Base-by-base conservation (phyloP, 2,113 vertebrate genomes). In the Brevimyrus niger region DNA sequence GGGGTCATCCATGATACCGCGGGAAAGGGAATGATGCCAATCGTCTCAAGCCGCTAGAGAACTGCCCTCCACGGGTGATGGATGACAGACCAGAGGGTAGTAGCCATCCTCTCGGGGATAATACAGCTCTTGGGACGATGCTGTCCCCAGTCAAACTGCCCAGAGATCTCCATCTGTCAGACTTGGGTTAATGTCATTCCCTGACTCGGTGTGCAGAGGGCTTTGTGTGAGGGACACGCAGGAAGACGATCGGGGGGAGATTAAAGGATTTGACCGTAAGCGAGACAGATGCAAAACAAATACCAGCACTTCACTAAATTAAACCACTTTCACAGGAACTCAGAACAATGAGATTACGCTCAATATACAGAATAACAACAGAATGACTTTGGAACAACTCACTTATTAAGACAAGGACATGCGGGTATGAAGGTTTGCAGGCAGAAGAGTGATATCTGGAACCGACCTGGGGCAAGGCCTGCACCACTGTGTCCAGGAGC, bases 401-500 rank as follows among this genome's bases (percentile, higher is more conserved):
- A 19, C 73, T 42, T 80, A 80, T 42, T 35, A 27, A 61, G 21
- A 61, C 55, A 61, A 61, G 61, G 61, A 31, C 27, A 69, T 69
- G 61, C 61, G 27, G 23, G 55, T 61, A 76, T 15, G 21, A 13
- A 80, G 73, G 23, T 1, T 2, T 42, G 38, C 82, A 84, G 82
- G 19, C 44, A 11, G 44, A 46, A 51, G 10, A 15, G 50, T 87
- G 42, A 47, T 23, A 47, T 42, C 42, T 42, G 38, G 38, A 23
- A 84, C 85, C n/a, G 95, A 99, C 98, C 98, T 99, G 98, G 90
- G 98, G 98, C 93, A 99, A 94, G 0, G 98, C 98, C 93, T 99
- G 98, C 47, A 99, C 98, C 94, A 99, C 98, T 0, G 98, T 99
- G 94, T 99, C 98, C 96, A 99, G 92, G 89, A 99, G 95, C 89